Evolutionary conservation across 2,113 vertebrate species (phyloP).

Genomic region (Lipotes vexillifer): DNA sequence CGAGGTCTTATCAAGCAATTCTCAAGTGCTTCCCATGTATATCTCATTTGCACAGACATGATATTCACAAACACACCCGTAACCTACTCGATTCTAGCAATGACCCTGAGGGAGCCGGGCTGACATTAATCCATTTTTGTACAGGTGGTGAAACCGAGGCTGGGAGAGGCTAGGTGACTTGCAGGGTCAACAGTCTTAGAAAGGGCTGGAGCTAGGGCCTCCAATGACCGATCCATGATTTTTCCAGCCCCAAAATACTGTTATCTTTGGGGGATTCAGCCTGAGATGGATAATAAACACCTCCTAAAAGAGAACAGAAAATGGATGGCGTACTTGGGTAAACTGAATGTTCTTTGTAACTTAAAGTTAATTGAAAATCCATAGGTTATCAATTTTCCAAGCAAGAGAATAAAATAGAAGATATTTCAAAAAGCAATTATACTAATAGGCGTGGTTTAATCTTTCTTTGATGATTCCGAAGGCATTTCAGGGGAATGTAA

Average conservation of each 20-base stretch:
- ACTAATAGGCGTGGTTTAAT: constrained; percentile 30
- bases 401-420: constrained; percentile 46
- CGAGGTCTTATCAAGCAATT: not conserved
- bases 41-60: not conserved
- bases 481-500: not conserved
- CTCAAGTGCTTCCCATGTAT: not conserved
- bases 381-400: constrained; percentile 67
- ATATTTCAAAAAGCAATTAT: constrained; percentile 54
- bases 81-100: not conserved
- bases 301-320: not conserved
- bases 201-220: not conserved
- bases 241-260: not conserved
- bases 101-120: not conserved
- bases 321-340: not conserved
- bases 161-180: not conserved
- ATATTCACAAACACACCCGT: not conserved
- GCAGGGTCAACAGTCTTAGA: not conserved
- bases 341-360: constrained; percentile 43
- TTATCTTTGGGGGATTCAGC: not conserved
- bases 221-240: not conserved
- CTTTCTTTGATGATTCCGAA: constrained; percentile 50
- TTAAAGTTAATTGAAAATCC: constrained; percentile 68
- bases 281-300: not conserved
- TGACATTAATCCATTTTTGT: not conserved
- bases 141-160: not conserved